These are phyloP conservation scores for Acronicta alni DNA, from an alignment of 2,888 invertebrate species.

Conservation along the genomic window DNA sequence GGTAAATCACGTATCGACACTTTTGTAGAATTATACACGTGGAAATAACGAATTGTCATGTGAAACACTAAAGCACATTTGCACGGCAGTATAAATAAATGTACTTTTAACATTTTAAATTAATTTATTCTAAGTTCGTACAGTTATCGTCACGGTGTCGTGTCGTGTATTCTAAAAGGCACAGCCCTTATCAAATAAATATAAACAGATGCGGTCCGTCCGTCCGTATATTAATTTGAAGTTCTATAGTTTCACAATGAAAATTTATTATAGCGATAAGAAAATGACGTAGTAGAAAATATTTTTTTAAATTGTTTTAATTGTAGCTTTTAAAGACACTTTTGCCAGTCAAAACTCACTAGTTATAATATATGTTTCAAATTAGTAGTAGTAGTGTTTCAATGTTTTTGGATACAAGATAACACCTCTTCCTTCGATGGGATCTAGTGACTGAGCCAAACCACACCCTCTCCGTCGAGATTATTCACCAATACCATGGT, in stretches of 20 bases:
- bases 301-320: neutral
- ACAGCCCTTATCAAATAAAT: slow-evolving; percentile 31
- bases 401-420: too few species aligned
- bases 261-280: neutral
- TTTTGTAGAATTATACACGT: neutral
- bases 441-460: too few species aligned
- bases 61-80: neutral
- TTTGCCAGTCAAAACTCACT: too few species aligned
- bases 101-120: slow-evolving; percentile 3
- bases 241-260: slow-evolving; percentile 23
- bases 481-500: too few species aligned
- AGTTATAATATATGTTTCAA: too few species aligned
- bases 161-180: slow-evolving; percentile 13
- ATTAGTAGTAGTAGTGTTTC: too few species aligned
- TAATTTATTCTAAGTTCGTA: neutral
- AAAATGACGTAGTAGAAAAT: neutral
- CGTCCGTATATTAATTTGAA: slow-evolving; percentile 18
- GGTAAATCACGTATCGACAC: slow-evolving; percentile 11
- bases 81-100: neutral
- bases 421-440: too few species aligned
- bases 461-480: too few species aligned
- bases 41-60: neutral
- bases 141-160: slow-evolving; percentile 1
- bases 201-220: slow-evolving; percentile 25
- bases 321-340: too few species aligned